These are phyloP conservation scores for Alitta virens DNA, from an alignment of 2,888 invertebrate genomes.

Conservation along the genomic window DNA sequence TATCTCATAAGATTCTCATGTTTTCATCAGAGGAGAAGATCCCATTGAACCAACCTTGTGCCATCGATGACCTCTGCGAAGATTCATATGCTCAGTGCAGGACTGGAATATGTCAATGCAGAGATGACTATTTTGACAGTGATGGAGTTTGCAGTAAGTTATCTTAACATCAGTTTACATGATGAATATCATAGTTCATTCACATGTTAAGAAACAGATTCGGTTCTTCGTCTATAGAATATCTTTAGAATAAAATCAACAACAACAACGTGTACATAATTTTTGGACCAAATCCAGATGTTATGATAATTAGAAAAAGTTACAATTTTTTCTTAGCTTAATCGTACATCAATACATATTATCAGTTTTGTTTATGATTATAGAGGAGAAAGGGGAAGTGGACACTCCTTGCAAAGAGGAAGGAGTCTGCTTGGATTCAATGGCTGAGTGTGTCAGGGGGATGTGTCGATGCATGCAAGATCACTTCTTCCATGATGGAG, in stretches of 20 bases:
- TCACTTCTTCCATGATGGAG: conserved; percentile 18
- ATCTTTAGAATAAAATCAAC: too few relatives aligned
- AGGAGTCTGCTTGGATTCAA: conserved; percentile 17
- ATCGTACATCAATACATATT: too few relatives aligned
- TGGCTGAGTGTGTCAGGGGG: conserved; percentile 18
- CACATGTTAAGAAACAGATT: too few relatives aligned
- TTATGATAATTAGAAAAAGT: too few relatives aligned
- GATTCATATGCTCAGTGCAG: conserved; percentile 22
- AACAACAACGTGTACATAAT: too few relatives aligned
- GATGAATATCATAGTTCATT: too few relatives aligned
- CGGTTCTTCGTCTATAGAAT: too few relatives aligned
- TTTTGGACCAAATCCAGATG: too few relatives aligned
- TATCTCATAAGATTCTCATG: not conserved
- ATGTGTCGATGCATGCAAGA: conserved; percentile 19
- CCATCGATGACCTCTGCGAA: conserved; percentile 17
- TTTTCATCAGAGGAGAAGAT: conserved; percentile 17
- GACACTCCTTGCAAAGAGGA: conserved; percentile 20
- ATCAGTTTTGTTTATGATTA: too few relatives aligned
- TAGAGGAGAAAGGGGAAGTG: conserved; percentile 19
- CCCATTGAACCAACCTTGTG: conserved; percentile 18
- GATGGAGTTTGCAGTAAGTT: conserved; percentile 21
- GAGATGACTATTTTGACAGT: conserved; percentile 19
- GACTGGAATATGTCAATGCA: conserved; percentile 21
- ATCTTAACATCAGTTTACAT: too few relatives aligned
- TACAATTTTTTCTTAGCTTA: too few relatives aligned